Base-by-base conservation (phyloP, 2,888 invertebrate species). In the Helobdella robusta region DNA sequence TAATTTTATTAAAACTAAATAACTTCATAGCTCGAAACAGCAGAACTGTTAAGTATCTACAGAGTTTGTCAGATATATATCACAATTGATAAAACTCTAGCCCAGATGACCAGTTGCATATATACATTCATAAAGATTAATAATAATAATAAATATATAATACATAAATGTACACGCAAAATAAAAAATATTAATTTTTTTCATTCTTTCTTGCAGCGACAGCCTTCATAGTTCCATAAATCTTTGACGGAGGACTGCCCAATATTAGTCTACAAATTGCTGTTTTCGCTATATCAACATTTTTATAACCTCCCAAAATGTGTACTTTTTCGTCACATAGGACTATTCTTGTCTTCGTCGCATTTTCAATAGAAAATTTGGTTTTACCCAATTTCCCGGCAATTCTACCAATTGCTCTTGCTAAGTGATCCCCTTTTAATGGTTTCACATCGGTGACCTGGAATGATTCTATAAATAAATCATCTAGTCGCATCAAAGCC, bases 351-450 rank as follows among this genome's bases (percentile, higher is more conserved):
- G 97, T 97, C 82, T 94, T 95, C 0, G 97, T 98, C 0, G 90
- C 91, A 80, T 99, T 99, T 82, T 99, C 98, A 74, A 99, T 97
- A 0, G 95, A 94, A 77, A 89, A 94, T 79, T 95, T 97, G 0
- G 95, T 99, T 68, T 91, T 85, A 30, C 95, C 95, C 28, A 91
- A 91, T 82, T 97, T 95, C 0, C 98, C 98, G 1, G 98, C 98
- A 46, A 99, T 82, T 66, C 98, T 84, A n/a, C 94, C 98, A 72
- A 99, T 89, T 0, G 97, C 97, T 75, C 98, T 84, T 23, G 92
- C 88, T 72, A 93, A 83, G 78, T 98, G 95, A 78, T 97, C 95
- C 2, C 97, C 95, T 20, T 44, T 30, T 20, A 66, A 15, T 18
- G 25, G 54, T 23, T 72, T 70, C 78, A 78, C 83, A 81, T 97